Evolutionary conservation across 1,140 invertebrate species (phyloP).

Genomic region (Melitaea cinxia): DNA sequence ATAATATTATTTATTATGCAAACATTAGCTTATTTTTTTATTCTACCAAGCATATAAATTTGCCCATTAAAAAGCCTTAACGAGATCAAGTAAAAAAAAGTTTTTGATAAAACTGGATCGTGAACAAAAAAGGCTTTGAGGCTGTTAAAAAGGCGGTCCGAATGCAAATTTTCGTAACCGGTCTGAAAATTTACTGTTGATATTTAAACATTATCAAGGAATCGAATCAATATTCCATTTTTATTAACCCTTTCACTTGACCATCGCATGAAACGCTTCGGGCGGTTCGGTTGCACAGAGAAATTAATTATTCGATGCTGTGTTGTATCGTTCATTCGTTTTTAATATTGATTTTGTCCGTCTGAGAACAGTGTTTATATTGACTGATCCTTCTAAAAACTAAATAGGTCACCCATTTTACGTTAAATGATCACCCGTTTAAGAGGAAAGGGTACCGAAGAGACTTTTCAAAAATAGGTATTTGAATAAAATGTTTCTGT

Average conservation of each 20-base stretch:
- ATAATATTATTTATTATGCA: neutral
- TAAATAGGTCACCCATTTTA: too few species aligned
- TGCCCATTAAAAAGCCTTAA: neutral
- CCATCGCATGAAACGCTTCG: slow-evolving; percentile 24
- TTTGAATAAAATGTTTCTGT: too few species aligned
- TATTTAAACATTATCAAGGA: slow-evolving; percentile 35
- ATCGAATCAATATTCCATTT: slow-evolving; percentile 31
- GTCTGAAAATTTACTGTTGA: slow-evolving; percentile 29
- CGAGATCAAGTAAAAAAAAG: neutral
- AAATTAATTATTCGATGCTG: slow-evolving; percentile 21
- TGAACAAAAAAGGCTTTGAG: slow-evolving; percentile 4
- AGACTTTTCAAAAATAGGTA: too few species aligned
- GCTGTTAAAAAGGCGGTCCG: slow-evolving; percentile 9
- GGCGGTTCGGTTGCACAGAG: slow-evolving; percentile 23
- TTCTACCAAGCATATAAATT: neutral
- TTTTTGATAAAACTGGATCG: slow-evolving; percentile 3
- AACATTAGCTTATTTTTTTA: neutral
- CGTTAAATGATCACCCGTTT: too few species aligned
- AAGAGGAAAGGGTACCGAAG: too few species aligned
- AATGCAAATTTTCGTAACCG: slow-evolving; percentile 29
- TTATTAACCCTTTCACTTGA: slow-evolving; percentile 36
- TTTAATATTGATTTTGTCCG: neutral
- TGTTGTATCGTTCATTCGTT: neutral
- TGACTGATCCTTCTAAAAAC: too few species aligned
- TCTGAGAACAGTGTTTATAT: neutral